Evolutionary conservation across 2,797 vertebrate species (phyloP).

Genomic region (Falco peregrinus): DNA sequence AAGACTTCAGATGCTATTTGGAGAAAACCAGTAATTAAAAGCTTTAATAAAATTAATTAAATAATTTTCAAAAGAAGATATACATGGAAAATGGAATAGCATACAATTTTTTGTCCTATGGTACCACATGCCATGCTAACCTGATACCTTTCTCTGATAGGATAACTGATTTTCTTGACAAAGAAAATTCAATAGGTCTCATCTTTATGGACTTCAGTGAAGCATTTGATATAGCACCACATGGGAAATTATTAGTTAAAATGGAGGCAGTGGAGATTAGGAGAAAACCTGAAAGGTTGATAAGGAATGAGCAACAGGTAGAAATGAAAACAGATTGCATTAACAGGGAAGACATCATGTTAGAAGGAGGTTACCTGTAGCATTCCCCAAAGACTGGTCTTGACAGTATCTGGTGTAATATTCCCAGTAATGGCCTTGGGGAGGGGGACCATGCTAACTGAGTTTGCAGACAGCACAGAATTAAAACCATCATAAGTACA

Average conservation of each 20-base stretch:
- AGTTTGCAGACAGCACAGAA: neutral
- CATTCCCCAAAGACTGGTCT: neutral
- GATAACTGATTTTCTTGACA: constrained; percentile 19
- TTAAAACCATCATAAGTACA: neutral
- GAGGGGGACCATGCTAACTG: neutral
- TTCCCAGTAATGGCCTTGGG: neutral
- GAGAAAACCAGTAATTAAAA: neutral
- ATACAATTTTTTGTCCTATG: neutral
- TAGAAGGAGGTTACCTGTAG: neutral
- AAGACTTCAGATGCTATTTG: neutral
- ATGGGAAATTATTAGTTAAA: constrained; percentile 34
- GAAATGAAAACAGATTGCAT: constrained; percentile 13
- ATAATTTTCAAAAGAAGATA: neutral
- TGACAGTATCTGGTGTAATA: neutral
- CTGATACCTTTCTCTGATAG: neutral
- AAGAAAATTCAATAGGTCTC: constrained; percentile 9
- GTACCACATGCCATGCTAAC: neutral
- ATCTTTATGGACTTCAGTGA: constrained; percentile 9
- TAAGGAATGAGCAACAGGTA: constrained; percentile 5
- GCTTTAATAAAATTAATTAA: neutral
- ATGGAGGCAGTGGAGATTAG: neutral
- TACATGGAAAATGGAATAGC: neutral
- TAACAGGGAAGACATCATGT: neutral
- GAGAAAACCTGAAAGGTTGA: constrained; percentile 19
- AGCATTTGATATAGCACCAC: constrained; percentile 21